Base-by-base conservation (phyloP, 2,113 vertebrate species). In the Progne subis region DNA sequence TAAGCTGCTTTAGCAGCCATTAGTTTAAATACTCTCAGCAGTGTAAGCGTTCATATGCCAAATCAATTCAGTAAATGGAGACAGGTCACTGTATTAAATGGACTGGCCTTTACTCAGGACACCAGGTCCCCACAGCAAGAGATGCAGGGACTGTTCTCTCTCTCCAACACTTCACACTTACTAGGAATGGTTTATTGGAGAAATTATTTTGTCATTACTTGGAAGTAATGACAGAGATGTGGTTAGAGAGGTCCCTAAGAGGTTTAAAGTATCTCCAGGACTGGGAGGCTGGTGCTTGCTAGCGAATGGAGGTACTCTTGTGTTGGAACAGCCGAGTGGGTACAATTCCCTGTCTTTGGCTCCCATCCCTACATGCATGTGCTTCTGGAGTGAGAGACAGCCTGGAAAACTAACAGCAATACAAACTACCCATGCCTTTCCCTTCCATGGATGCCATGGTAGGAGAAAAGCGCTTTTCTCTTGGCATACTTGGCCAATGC, bases 1-100 rank as follows among this genome's bases (percentile, higher is more conserved):
- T 94, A 94, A 97, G 91, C 94, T 90, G 88, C 95, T 96, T 96
- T 95, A 79, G 68, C 77, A 92, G 82, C 87, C 84, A 91, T 95
- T 96, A 97, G 82, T 90, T 96, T 94, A 92, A 97, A 88, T 90
- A 65, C 44, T 72, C 67, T 91, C 70, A 70, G 34, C 65, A 87
- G 63, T 79, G n/a, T 61, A 92, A 93, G 81, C 67, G 75, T 82
- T 96, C 31, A 28, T 70, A 57, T 82, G 74, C 75, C 69, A 91
- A 92, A 92, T 86, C 77, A 93, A 96, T 97, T 95, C 82, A 91
- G 60, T 80, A 96, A 96, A 96, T 86, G 92, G 91, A 92, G 74
- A 34, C 12, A 26, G 90, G 90, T 87, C 63, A 70, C 60, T 68
- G n/a, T 71, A 82, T 92, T 75, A 90, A 90, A 88, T n/a, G 56